phyloP scores from a whole-genome alignment of 1,140 invertebrate species.

The Planococcus citri region DNA sequence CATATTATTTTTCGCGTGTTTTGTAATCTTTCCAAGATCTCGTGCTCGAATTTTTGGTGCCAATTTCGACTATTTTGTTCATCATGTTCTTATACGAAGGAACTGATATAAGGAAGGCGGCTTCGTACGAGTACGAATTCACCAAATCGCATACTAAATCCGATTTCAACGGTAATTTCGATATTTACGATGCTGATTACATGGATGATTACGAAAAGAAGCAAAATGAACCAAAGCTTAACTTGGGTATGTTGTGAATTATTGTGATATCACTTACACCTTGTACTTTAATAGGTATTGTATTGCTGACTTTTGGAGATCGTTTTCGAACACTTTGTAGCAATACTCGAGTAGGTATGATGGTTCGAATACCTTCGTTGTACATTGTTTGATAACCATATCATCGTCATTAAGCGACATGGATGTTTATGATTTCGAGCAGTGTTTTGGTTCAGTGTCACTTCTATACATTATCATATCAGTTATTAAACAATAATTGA shows the following conservation, averaged over 20 bases:
- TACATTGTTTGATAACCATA: too few species aligned
- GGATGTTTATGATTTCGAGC: too few species aligned
- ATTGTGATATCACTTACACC: background rate
- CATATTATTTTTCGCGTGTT: background rate
- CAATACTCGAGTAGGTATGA: too few species aligned
- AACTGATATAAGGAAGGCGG: background rate
- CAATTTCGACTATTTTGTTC: background rate
- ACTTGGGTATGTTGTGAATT: constrained; percentile 3
- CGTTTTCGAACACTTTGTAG: too few species aligned
- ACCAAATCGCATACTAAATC: background rate
- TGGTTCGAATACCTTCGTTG: too few species aligned
- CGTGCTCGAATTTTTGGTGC: background rate
- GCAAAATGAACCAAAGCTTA: background rate
- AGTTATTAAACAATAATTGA: too few species aligned
- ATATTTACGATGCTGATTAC: background rate
- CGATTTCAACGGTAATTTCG: constrained; percentile 14
- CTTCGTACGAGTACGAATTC: background rate
- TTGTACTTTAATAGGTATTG: too few species aligned
- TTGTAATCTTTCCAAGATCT: too few species aligned
- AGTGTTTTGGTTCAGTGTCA: too few species aligned
- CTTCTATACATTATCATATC: too few species aligned
- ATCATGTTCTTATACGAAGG: background rate
- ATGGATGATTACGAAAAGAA: background rate
- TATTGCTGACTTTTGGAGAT: too few species aligned
- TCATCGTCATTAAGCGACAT: too few species aligned